A percentile compares a stretch with the other conserved stretches of the same genome.
Evolutionary conservation across 2,888 invertebrate genomes (phyloP).

Genomic region (Vandiemenella viatica): DNA sequence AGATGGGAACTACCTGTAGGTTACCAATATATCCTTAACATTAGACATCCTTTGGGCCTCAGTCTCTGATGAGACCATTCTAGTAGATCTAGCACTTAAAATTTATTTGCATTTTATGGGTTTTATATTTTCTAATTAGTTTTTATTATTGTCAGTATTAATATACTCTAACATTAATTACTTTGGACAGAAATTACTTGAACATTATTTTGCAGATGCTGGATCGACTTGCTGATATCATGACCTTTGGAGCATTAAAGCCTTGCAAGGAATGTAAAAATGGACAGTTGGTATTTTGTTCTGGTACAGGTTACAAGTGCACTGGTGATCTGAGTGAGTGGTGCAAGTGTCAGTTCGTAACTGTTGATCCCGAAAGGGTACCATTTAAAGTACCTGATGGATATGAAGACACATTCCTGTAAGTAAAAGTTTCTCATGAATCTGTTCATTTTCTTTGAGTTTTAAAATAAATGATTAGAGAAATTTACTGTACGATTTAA

Average conservation of each 20-base stretch:
- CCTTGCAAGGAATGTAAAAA: constrained; percentile 64
- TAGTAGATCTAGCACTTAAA: no score
- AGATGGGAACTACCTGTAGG: no score
- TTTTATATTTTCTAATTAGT: no score
- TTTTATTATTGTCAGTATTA: no score
- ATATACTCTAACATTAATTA: no score
- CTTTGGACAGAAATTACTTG: not conserved
- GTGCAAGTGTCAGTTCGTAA: constrained; percentile 66
- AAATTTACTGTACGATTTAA: no score
- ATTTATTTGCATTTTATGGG: no score
- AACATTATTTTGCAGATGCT: constrained; percentile 41
- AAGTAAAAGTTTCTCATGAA: constrained; percentile 18
- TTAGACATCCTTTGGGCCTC: no score
- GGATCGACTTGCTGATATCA: constrained; percentile 64
- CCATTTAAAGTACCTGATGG: constrained; percentile 52
- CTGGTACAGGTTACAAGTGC: constrained; percentile 69
- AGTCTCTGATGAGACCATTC: no score
- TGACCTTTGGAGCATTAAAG: constrained; percentile 73
- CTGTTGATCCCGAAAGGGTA: constrained; percentile 54
- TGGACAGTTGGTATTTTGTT: constrained; percentile 52
- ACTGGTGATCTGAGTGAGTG: constrained; percentile 72
- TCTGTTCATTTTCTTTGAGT: not conserved
- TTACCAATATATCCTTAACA: no score
- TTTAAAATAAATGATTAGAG: not conserved
- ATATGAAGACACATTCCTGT: constrained; percentile 42